Percentiles rank a stretch among this genome's conserved stretches.
Evolutionary conservation across 2,113 vertebrate species (phyloP).

Genomic region (Ibidorhyncha struthersii): DNA sequence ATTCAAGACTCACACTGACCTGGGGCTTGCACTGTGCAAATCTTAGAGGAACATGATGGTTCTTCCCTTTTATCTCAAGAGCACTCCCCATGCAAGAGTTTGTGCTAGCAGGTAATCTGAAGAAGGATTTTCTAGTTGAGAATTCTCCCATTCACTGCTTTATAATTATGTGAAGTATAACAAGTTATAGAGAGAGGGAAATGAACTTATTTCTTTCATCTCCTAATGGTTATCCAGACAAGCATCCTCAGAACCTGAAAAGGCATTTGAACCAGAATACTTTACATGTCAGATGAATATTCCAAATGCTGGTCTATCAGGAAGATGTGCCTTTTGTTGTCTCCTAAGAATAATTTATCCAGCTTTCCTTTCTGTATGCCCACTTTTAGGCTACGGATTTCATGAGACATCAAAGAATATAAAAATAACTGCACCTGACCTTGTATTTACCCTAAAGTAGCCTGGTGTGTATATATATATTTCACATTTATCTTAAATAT

Average conservation of each 20-base stretch:
- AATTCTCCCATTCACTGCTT: slow-evolving; percentile 14
- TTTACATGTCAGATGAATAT: neutral
- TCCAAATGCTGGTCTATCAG: neutral
- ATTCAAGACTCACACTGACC: slow-evolving; percentile 18
- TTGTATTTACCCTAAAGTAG: neutral
- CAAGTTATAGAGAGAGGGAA: neutral
- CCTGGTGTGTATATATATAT: neutral
- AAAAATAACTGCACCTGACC: neutral
- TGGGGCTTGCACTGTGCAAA: slow-evolving; percentile 15
- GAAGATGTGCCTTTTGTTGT: neutral
- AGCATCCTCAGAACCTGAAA: slow-evolving; percentile 3
- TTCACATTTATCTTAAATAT: neutral
- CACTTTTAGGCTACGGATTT: neutral
- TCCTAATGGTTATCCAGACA: neutral
- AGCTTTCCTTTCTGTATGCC: neutral
- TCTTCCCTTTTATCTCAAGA: slow-evolving; percentile 55
- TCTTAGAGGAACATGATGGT: slow-evolving; percentile 11
- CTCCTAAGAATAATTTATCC: neutral
- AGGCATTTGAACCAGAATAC: neutral
- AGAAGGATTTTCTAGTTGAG: neutral
- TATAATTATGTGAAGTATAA: no score
- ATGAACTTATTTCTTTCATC: slow-evolving; percentile 18
- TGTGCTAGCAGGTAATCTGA: neutral
- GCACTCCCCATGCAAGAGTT: neutral
- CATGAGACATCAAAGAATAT: neutral